Percentiles rank a stretch among this genome's conserved stretches.
phyloP scores from a whole-genome alignment of 2,888 invertebrate species.

The Hirudinaria manillensis region DNA sequence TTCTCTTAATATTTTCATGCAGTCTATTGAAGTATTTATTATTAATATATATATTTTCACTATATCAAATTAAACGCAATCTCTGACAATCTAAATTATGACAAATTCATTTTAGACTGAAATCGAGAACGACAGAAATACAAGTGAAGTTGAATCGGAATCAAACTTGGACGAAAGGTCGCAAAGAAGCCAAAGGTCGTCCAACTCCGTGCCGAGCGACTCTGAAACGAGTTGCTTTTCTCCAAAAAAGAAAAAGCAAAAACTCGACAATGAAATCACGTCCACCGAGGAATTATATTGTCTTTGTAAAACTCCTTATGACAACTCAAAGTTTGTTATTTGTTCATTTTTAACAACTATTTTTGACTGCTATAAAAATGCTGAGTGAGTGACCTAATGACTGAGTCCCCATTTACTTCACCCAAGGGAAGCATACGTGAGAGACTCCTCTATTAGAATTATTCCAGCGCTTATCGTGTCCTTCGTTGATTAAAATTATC shows the following conservation, averaged over 20 bases:
- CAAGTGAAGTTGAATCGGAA: not conserved
- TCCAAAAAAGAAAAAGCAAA: constrained; percentile 15
- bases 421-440: no score
- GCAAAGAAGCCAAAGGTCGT: no score
- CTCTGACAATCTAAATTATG: no score
- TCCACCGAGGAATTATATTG: constrained; percentile 77
- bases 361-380: not conserved
- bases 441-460: no score
- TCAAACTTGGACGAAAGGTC: no score
- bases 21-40: no score
- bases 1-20: no score
- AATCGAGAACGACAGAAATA: not conserved
- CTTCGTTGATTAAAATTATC: not conserved
- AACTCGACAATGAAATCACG: not conserved
- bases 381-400: no score
- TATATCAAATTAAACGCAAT: no score
- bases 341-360: not conserved
- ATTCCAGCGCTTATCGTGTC: no score
- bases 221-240: not conserved
- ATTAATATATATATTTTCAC: no score
- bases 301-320: constrained; percentile 88
- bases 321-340: constrained; percentile 74
- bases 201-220: not conserved
- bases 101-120: not conserved
- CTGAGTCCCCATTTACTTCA: no score